phyloP scores from a whole-genome alignment of 2,888 invertebrate species.

The Himalopsyche japonica region DNA sequence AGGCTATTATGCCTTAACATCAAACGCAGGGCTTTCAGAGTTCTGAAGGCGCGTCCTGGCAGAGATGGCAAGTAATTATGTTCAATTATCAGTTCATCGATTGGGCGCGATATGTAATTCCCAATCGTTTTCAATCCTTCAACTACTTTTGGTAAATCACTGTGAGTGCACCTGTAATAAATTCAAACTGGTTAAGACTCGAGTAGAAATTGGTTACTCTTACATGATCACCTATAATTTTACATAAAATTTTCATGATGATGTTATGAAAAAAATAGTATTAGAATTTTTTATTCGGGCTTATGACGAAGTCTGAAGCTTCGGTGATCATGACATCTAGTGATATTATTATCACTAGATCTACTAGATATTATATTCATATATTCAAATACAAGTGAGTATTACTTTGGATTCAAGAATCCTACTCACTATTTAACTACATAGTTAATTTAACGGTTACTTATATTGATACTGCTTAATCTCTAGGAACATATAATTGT shows the following conservation, averaged over 20 bases:
- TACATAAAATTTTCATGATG: too few relatives aligned
- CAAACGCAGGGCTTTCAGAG: conserved; percentile 73
- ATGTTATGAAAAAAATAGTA: too few relatives aligned
- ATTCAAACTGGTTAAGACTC: conserved; percentile 2
- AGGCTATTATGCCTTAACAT: conserved; percentile 84
- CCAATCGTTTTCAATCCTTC: conserved; percentile 74
- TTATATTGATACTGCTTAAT: too few relatives aligned
- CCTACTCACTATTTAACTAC: too few relatives aligned
- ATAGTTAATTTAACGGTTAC: too few relatives aligned
- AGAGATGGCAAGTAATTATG: conserved; percentile 83
- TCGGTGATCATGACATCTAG: not conserved
- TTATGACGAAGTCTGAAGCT: not conserved
- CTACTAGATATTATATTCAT: too few relatives aligned
- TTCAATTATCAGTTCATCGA: conserved; percentile 86
- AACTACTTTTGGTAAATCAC: conserved; percentile 77
- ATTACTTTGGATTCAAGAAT: too few relatives aligned
- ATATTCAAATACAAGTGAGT: too few relatives aligned
- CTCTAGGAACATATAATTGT: too few relatives aligned
- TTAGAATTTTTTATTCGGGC: too few relatives aligned
- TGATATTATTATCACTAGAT: too few relatives aligned
- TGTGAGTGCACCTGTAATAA: conserved; percentile 83
- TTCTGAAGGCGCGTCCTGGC: conserved; percentile 80
- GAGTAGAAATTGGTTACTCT: not conserved
- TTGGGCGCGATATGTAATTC: conserved; percentile 67
- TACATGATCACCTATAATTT: not conserved